Evolutionary conservation across 2,888 invertebrate genomes (phyloP), one percentile per base, ranked within the genome.

Genomic region (Volucella bombylans): DNA sequence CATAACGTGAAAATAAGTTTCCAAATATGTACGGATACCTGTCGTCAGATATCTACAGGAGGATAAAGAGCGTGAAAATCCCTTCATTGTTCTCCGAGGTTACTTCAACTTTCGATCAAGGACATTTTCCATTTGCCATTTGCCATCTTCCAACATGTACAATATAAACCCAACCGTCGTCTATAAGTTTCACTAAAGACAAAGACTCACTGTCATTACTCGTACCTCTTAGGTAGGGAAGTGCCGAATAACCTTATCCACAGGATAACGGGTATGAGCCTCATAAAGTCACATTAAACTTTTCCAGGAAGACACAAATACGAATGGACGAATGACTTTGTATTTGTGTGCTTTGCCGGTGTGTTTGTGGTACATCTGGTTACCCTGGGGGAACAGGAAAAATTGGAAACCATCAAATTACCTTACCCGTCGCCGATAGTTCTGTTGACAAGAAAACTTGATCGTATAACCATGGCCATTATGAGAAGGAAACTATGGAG

Each of bases 361-460:
- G 6, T 31, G 31, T 31, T 31, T 31, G 31, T 31, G 31, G 31
- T 43, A 59, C 43, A 54, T 14, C 39, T 45, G n/a, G 1, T 1
- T 12, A 11, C 4, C 14, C 12, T 43, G 18, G 14, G 23, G 45
- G 50, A 57, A 31, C 41, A 68, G 64, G 47, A 45, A 52, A 68
- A 68, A 78, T 79, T 59, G 82, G 82, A 83, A 74, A 74, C 79
- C 69, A 83, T 83, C 82, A 69, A 79, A 65, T 83, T 83, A 83
- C 82, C 79, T 55, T 64, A 73, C 73, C 31, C 31, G 6, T 31
- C 6, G 31, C 4, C 6, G 6, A 73, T 69, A 78, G 62, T 68
- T 57, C 55, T 83, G 82, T 83, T 79, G 82, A 83, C 82, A 79
- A 74, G 82, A 69, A 74, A 83, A 83, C 79, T 79, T 74, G 74